These are phyloP conservation scores for Mus spicilegus DNA, from an alignment of 2,113 vertebrate genomes.

Conservation along the genomic window DNA sequence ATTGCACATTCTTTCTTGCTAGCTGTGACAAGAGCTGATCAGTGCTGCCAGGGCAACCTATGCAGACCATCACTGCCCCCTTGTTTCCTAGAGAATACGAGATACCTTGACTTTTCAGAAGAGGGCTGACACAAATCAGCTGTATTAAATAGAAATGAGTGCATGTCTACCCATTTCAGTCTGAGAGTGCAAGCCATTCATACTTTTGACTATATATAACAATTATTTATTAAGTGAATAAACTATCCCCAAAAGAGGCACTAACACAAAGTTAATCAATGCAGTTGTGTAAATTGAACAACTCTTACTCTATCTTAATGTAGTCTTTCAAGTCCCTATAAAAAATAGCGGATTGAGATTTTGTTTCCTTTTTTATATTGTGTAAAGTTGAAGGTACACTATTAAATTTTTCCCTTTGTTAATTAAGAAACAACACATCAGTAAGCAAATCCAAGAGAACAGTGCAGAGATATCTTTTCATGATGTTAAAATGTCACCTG, in stretches of 20 bases:
- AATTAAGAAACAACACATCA: constrained; percentile 21
- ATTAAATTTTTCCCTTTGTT: constrained; percentile 37
- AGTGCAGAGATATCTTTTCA: not conserved
- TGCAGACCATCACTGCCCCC: constrained; percentile 46
- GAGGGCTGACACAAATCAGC: constrained; percentile 14
- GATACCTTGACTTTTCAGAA: not conserved
- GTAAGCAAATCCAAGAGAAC: not conserved
- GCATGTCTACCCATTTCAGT: constrained; percentile 27
- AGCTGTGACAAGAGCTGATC: constrained; percentile 68
- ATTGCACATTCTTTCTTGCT: constrained; percentile 53
- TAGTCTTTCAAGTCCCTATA: constrained; percentile 32
- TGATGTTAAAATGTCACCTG: constrained; percentile 40
- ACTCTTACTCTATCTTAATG: constrained; percentile 28
- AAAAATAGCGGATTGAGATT: not conserved
- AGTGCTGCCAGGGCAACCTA: constrained; percentile 54
- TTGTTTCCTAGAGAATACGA: constrained; percentile 62
- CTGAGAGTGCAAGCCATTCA: not conserved
- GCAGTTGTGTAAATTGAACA: constrained; percentile 19
- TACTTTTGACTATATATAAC: not conserved
- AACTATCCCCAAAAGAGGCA: not conserved
- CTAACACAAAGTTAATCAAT: constrained; percentile 32
- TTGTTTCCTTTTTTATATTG: not conserved
- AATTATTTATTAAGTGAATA: constrained; percentile 64
- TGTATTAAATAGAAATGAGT: constrained; percentile 45
- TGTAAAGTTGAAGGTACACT: constrained; percentile 34